Evolutionary conservation across 2,113 vertebrate species (phyloP), one percentile per base, ranked within the genome.

Genomic region (Pipra filicauda): DNA sequence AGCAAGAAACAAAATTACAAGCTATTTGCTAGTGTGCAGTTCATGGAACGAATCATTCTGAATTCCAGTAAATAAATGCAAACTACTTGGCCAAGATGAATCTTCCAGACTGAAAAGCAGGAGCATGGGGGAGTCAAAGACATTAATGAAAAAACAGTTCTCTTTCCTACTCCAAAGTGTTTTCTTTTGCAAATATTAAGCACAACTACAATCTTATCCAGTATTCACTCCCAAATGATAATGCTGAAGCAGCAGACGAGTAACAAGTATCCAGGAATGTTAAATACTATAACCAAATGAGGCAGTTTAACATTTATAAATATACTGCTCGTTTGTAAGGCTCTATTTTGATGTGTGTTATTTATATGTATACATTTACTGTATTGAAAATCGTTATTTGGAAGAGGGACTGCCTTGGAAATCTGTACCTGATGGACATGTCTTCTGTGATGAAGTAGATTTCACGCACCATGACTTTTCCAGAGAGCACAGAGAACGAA

Each of bases 381-480:
- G 19, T 8, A 67, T 39, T 62, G 89, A 59, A 74, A 89, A 89
- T 5, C 0, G 0, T 24, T 43, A 3, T 57, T 78, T 65, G 80
- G 33, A 80, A 85, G 22, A 75, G 24, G 1, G 4, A 61, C 15
- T 37, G 14, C 27, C 44, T 39, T 74, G 54, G 65, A 69, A 77
- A 59, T 37, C 48, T 39, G 27, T 98, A 99, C 99, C 99, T 99
- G 98, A 99, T 99, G 71, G 99, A 99, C 99, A 99, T 98, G 97
- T 99, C 99, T 96, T 99, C 98, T 89, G 99, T 99, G 97, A 99
- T 99, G 94, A 98, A 99, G 98, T 99, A 99, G 91, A 99, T 99
- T 92, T 99, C 99, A 72, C 99, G 98, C 97, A 99, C 99, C 99
- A 99, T 99, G 97, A 99, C 97, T 98, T 99, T 99, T 89, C 99